A percentile compares a stretch with the other conserved stretches of the same genome.
These are phyloP conservation scores for Leptura quadrifasciata DNA, from an alignment of 2,888 invertebrate species.

Conservation along the genomic window DNA sequence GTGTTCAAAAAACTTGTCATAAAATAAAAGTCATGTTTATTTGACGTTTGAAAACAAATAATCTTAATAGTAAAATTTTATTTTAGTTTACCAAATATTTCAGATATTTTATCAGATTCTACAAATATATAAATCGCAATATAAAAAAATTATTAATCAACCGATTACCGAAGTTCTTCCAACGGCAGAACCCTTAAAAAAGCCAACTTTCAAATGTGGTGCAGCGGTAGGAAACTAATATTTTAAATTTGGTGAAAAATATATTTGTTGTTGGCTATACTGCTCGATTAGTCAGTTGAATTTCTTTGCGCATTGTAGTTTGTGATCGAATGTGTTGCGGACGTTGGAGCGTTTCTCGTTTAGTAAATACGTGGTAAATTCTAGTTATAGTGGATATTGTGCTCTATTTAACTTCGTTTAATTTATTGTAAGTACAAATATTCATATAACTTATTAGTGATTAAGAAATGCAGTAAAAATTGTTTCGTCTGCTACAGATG, in stretches of 20 bases:
- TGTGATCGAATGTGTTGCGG: conserved; percentile 55
- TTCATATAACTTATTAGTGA: conserved; percentile 1
- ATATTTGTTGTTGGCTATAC: conserved; percentile 30
- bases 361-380: conserved; percentile 51
- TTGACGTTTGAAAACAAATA: too few species aligned
- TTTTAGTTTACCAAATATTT: too few species aligned
- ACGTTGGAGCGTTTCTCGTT: conserved; percentile 41
- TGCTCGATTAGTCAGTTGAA: conserved; percentile 45
- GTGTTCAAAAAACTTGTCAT: too few species aligned
- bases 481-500: conserved; percentile 28
- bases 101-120: too few species aligned
- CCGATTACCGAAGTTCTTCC: too few species aligned
- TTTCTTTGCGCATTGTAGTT: conserved; percentile 57
- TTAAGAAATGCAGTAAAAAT: background rate
- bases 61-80: too few species aligned
- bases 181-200: too few species aligned
- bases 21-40: too few species aligned
- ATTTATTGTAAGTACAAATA: conserved; percentile 54
- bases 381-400: conserved; percentile 54
- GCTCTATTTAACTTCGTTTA: conserved; percentile 45
- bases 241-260: conserved; percentile 11
- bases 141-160: too few species aligned
- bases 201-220: too few species aligned
- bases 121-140: too few species aligned
- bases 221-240: background rate